A percentile compares a stretch with the other conserved stretches of the same genome.
Conservation (phyloP, 2,797 vertebrate genomes). For the Lepilemur ruficaudatus region DNA sequence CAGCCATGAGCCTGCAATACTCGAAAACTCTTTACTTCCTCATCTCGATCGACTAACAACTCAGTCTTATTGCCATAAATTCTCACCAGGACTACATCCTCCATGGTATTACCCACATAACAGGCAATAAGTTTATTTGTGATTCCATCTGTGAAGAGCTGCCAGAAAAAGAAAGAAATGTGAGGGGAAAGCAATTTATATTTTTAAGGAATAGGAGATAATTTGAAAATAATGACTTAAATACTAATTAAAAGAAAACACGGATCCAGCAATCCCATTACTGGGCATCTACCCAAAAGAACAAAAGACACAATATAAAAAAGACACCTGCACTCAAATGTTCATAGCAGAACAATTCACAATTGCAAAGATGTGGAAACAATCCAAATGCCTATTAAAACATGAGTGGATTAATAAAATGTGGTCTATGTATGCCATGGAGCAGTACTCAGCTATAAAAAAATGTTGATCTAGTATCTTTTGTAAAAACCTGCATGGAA, state of each 20-base stretch:
- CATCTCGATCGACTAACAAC: conserved; percentile 94
- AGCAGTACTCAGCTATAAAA: no score
- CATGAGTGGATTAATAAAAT: no score
- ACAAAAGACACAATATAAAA: no score
- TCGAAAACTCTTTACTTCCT: conserved; percentile 97
- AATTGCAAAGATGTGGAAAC: no score
- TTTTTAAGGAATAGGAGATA: neutral
- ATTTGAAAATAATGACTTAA: neutral
- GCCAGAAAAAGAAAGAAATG: conserved; percentile 36
- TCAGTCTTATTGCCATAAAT: conserved; percentile 98
- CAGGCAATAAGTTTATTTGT: conserved; percentile 98
- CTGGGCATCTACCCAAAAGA: no score
- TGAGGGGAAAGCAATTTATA: neutral
- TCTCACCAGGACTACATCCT: conserved; percentile 95
- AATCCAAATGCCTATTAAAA: no score
- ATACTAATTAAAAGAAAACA: conserved; percentile 10
- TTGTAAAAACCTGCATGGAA: no score
- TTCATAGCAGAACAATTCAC: no score
- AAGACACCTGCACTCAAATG: no score
- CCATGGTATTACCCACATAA: conserved; percentile 89
- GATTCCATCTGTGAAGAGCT: conserved; percentile 98
- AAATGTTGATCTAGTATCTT: no score
- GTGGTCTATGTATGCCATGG: no score
- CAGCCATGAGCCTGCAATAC: conserved; percentile 95
- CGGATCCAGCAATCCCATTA: no score